phyloP scores from a whole-genome alignment of 2,797 vertebrate species.

The Macrochelys suwanniensis region DNA sequence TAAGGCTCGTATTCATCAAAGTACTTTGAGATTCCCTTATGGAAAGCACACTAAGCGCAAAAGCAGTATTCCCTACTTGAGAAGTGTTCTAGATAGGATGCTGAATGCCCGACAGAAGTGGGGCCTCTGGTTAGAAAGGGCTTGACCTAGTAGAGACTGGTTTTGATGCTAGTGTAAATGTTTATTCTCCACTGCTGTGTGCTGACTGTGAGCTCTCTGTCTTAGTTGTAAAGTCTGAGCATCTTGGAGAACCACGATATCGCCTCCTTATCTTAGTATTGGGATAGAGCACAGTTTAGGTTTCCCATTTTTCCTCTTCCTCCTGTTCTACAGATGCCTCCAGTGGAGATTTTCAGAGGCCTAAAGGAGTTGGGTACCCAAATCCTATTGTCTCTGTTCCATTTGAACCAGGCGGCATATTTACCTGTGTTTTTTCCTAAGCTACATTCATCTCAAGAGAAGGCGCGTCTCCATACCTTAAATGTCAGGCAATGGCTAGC shows the following conservation, averaged over 20 bases:
- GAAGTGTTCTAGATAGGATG: neutral
- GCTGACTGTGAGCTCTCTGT: neutral
- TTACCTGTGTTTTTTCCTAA: no score
- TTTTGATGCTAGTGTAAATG: neutral
- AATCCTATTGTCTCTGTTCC: neutral
- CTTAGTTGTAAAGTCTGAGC: neutral
- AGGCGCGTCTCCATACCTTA: neutral
- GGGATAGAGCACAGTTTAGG: accelerated
- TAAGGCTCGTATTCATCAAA: neutral
- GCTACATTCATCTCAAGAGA: no score
- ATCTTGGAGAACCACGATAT: accelerated
- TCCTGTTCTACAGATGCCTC: neutral
- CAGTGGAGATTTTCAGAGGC: accelerated
- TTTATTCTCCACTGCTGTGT: neutral
- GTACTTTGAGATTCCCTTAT: neutral
- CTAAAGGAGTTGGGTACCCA: accelerated
- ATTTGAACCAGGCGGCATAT: no score
- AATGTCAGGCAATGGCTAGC: neutral
- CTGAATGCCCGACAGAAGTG: neutral
- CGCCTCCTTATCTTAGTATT: accelerated
- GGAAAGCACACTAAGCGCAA: neutral
- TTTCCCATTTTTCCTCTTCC: neutral
- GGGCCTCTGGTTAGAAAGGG: neutral
- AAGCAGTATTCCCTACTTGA: neutral
- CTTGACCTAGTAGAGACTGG: neutral